Evolutionary conservation across 2,113 vertebrate species (phyloP).

Genomic region (Cheirogaleus medius): DNA sequence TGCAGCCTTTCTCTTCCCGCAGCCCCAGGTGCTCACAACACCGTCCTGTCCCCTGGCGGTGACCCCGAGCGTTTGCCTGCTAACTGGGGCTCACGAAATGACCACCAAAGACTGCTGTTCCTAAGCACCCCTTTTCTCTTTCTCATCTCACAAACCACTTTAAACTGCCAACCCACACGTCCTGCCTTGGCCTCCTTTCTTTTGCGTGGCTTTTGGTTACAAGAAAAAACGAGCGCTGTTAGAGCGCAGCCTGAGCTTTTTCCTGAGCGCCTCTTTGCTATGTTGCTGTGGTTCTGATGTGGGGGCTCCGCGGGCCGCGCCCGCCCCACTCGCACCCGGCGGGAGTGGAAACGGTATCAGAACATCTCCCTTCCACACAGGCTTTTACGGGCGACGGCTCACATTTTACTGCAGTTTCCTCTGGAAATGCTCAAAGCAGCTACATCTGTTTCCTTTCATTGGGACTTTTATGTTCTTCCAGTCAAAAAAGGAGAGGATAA

Average conservation of each 20-base stretch:
- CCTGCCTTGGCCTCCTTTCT: conserved; percentile 75
- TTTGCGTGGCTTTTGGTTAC: conserved; percentile 72
- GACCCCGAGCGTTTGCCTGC: not conserved
- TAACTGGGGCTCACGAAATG: not conserved
- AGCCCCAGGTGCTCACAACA: rapidly evolving
- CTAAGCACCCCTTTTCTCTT: conserved; percentile 62
- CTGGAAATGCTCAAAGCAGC: conserved; percentile 84
- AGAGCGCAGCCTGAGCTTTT: conserved; percentile 68
- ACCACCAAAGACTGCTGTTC: not conserved
- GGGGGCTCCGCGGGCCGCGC: conserved; percentile 67
- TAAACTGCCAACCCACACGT: conserved; percentile 48
- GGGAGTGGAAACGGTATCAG: conserved; percentile 78
- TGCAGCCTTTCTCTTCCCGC: not conserved
- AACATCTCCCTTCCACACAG: conserved; percentile 79
- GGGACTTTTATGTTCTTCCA: conserved; percentile 83
- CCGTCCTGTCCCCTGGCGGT: not conserved
- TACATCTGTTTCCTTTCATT: conserved; percentile 87
- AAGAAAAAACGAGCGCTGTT: conserved; percentile 72
- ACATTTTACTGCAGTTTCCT: conserved; percentile 83
- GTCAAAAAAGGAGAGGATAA: conserved; percentile 81
- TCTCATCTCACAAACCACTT: conserved; percentile 32
- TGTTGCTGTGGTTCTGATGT: conserved; percentile 77
- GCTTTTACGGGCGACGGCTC: conserved; percentile 74
- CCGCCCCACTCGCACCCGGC: conserved; percentile 78
- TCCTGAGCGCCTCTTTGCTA: conserved; percentile 61